phyloP scores from a whole-genome alignment of 2,113 vertebrate species.

The Hemicordylus capensis region DNA sequence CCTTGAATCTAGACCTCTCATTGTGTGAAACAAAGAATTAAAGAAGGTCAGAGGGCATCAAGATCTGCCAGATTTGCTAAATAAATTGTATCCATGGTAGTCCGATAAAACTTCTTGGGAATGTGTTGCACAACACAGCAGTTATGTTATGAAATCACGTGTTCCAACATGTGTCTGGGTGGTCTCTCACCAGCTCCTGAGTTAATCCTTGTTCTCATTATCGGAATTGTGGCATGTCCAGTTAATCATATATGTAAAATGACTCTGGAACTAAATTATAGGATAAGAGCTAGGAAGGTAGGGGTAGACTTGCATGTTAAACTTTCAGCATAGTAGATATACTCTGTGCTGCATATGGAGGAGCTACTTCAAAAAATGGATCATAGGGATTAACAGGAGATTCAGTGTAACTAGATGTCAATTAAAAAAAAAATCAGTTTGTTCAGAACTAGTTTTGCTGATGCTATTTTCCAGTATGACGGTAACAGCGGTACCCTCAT shows the following conservation, averaged over 20 bases:
- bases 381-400: not conserved
- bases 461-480: not conserved
- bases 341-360: not conserved
- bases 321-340: not conserved
- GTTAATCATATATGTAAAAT: not conserved
- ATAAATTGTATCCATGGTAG: not conserved
- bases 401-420: not conserved
- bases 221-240: not conserved
- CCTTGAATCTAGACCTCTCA: not conserved
- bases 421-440: not conserved
- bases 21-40: not conserved
- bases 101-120: not conserved
- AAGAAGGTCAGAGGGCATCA: not conserved
- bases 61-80: not conserved
- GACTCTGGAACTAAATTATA: not conserved
- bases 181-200: not conserved
- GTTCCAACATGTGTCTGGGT: not conserved
- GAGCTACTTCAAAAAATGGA: not conserved
- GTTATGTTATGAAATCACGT: not conserved
- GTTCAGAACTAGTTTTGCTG: slow-evolving; percentile 17
- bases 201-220: not conserved
- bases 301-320: not conserved
- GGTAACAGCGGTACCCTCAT: not conserved
- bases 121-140: too few species aligned
- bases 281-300: not conserved